A percentile compares a stretch with the other conserved stretches of the same genome.
phyloP scores from a whole-genome alignment of 2,113 vertebrate species.

The Eudyptes chrysolophus region DNA sequence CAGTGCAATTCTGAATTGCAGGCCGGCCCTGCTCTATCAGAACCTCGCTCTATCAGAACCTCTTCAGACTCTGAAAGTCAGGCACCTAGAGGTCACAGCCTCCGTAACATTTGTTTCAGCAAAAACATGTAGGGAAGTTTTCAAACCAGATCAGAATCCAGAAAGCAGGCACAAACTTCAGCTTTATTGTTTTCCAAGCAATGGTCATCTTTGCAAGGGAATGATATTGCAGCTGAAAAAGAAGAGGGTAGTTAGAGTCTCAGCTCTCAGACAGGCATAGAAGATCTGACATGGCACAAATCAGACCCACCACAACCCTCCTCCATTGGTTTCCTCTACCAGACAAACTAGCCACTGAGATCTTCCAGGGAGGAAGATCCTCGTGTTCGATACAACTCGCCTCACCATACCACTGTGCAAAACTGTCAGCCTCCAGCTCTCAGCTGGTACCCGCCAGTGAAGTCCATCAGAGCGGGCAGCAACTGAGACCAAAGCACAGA shows the following conservation, averaged over 20 bases:
- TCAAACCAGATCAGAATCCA: not conserved
- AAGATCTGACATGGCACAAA: not conserved
- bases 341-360: not conserved
- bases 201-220: conserved; percentile 77
- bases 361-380: not conserved
- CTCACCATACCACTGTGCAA: not conserved
- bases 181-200: not conserved
- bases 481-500: not conserved
- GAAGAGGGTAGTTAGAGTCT: not conserved
- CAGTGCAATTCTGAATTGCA: not conserved
- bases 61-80: not conserved
- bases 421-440: not conserved
- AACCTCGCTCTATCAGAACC: too few relatives aligned
- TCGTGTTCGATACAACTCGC: fast-evolving
- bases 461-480: not conserved
- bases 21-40: not conserved
- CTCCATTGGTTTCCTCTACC: not conserved
- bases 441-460: not conserved
- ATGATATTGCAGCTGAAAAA: conserved; percentile 78
- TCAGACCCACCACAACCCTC: not conserved
- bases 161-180: not conserved
- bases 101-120: not conserved
- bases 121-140: not conserved
- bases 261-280: not conserved
- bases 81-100: not conserved